These are phyloP conservation scores for Dynastes tityus DNA, from an alignment of 2,888 invertebrate species.

Conservation along the genomic window DNA sequence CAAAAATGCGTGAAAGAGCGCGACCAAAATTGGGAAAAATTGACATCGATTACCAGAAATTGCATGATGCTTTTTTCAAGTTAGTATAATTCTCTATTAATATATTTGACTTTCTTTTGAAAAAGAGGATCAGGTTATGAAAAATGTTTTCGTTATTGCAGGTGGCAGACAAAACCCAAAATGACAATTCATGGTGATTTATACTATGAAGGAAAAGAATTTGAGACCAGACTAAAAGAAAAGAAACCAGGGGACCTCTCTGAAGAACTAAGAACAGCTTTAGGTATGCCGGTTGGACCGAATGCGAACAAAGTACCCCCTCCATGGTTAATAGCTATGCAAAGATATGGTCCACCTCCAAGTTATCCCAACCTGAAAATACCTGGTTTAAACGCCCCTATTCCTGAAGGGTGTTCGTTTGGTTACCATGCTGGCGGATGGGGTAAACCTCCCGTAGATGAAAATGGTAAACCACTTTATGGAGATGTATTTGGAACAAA, in stretches of 20 bases:
- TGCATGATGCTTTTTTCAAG: conserved; percentile 99
- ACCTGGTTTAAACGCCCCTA: conserved; percentile 97
- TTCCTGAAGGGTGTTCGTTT: conserved; percentile 97
- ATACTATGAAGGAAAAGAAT: conserved; percentile 99
- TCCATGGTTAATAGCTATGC: conserved; percentile 98
- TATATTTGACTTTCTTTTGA: conserved; percentile 12
- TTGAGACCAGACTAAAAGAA: conserved; percentile 96
- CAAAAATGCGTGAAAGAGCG: conserved; percentile 97
- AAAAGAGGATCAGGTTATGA: neutral
- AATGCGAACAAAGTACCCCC: conserved; percentile 93
- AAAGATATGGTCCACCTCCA: conserved; percentile 98
- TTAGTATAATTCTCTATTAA: conserved; percentile 66
- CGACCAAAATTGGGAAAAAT: conserved; percentile 99
- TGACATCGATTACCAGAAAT: conserved; percentile 99
- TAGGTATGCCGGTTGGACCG: conserved; percentile 99
- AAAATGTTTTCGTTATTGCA: conserved; percentile 62
- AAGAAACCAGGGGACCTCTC: conserved; percentile 99
- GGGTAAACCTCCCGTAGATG: conserved; percentile 99
- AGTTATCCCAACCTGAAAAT: conserved; percentile 99
- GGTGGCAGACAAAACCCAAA: conserved; percentile 99
- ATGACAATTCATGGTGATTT: conserved; percentile 99
- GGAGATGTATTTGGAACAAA: conserved; percentile 98
- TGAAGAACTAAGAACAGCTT: conserved; percentile 94
- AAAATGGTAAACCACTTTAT: conserved; percentile 96
- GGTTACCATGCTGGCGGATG: conserved; percentile 99